Percentiles rank a stretch among this genome's conserved stretches.
Evolutionary conservation across 2,113 vertebrate species (phyloP).

Genomic region (Serinus canaria): DNA sequence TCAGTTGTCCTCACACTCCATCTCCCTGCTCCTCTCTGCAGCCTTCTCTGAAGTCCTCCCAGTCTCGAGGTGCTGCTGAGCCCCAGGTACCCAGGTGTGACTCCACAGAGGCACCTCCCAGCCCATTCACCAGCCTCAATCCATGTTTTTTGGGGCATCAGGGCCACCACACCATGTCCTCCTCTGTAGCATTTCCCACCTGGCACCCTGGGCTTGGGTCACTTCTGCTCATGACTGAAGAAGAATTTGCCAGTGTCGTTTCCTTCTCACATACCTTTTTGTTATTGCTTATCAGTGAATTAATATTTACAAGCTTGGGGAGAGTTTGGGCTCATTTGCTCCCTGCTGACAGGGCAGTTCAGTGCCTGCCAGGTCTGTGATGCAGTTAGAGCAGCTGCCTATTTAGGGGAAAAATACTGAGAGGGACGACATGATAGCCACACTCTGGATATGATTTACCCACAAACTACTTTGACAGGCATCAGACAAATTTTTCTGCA

Average conservation of each 20-base stretch:
- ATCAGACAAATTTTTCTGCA: neutral
- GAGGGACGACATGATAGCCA: accelerated
- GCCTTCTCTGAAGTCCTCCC: neutral
- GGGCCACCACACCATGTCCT: neutral
- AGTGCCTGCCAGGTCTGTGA: neutral
- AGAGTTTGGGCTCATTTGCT: neutral
- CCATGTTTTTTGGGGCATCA: neutral
- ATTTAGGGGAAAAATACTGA: neutral
- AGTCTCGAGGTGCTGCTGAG: neutral
- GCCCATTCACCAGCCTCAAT: neutral
- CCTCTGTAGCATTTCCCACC: neutral
- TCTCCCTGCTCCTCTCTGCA: neutral
- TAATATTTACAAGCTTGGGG: neutral
- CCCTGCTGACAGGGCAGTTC: neutral
- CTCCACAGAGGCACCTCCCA: neutral
- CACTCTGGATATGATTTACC: neutral
- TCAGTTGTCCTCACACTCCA: neutral
- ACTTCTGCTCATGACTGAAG: neutral
- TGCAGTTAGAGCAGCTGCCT: neutral
- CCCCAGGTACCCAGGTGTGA: neutral
- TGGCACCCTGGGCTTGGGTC: neutral
- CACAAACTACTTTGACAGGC: neutral
- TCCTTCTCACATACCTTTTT: neutral
- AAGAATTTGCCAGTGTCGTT: neutral
- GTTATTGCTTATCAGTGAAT: neutral